Base-by-base conservation (phyloP, 1,140 invertebrate genomes). In the Scaptomyza pallida region DNA sequence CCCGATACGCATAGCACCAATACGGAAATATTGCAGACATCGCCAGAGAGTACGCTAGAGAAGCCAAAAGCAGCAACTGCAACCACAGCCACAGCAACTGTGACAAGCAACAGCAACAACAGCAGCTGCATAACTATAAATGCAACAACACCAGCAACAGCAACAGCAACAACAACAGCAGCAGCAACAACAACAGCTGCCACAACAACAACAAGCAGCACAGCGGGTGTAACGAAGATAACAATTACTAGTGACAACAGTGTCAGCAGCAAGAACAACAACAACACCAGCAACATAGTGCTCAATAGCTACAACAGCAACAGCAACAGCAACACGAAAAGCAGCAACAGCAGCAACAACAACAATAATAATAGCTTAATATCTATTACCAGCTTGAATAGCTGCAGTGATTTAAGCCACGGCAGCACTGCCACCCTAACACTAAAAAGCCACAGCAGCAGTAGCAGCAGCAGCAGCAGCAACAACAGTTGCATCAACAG, bases 1-100 rank as follows among this genome's bases (percentile, higher is more conserved):
- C 89, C 86, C 13, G 89, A 91, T 59, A 91, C 89, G 35, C 74
- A 90, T 30, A 91, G 89, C 69, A 70, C 78, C 47, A 82, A 61
- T 52, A 79, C 81, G 47, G 86, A 91, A 63, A 88, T 86, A 57
- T 63, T 89, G 65, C 75, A 90, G 44, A 75, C 85, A 21, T 55
- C 81, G 64, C 78, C 89, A 6, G 89, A 89, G 56, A 90, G 81
- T 52, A 90, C 89, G 2, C 57, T 90, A 63, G 89, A 90, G 64
- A 90, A 90, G 70, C 69, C 72, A 13, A 67, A 55, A 9, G 26
- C 17, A 13, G 19, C 41, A 61, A 16, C 62, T 56, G 48, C 48
- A 57, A 13, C 71, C 60, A 35, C 21, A 37, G n/a, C 56, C 37
- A 37, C 51, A 61, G 8, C 41, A 41, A 47, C 44, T 40, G n/a